Percentiles rank a stretch among this genome's conserved stretches.
These are phyloP conservation scores for Lacanobia oleracea DNA, from an alignment of 2,888 invertebrate species.

Conservation along the genomic window DNA sequence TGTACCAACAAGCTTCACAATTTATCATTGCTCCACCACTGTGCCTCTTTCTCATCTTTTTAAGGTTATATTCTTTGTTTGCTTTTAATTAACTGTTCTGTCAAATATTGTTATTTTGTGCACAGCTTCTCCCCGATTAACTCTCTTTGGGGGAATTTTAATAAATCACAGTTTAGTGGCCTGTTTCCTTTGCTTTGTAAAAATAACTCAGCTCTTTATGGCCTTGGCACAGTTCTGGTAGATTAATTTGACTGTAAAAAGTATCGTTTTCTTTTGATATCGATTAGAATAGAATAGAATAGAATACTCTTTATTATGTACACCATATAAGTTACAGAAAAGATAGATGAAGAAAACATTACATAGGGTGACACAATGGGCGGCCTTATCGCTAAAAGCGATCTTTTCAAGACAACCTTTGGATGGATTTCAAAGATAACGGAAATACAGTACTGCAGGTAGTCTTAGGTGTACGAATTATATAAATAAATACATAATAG, in stretches of 20 bases:
- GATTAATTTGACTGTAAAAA: neutral
- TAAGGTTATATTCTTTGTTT: constrained; percentile 44
- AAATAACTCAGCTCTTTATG: neutral
- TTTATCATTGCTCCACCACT: constrained; percentile 21
- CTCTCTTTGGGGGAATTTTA: constrained; percentile 8
- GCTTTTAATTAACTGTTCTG: constrained; percentile 44
- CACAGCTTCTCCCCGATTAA: neutral
- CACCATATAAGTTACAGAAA: no score
- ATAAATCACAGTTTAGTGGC: constrained; percentile 31
- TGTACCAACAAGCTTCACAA: constrained; percentile 17
- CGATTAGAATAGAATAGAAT: no score
- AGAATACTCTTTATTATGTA: no score
- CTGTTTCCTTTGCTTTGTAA: constrained; percentile 7
- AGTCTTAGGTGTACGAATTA: no score
- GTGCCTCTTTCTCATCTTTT: constrained; percentile 20
- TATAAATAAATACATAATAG: no score
- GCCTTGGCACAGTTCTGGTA: neutral
- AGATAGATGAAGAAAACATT: no score
- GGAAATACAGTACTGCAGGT: no score
- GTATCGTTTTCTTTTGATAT: no score
- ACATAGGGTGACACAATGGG: no score
- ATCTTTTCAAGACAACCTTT: no score
- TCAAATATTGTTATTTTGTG: constrained; percentile 35
- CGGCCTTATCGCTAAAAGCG: no score
- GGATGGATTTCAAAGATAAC: no score